phyloP scores from a whole-genome alignment of 2,888 invertebrate species.

The Barypeithes pellucidus region DNA sequence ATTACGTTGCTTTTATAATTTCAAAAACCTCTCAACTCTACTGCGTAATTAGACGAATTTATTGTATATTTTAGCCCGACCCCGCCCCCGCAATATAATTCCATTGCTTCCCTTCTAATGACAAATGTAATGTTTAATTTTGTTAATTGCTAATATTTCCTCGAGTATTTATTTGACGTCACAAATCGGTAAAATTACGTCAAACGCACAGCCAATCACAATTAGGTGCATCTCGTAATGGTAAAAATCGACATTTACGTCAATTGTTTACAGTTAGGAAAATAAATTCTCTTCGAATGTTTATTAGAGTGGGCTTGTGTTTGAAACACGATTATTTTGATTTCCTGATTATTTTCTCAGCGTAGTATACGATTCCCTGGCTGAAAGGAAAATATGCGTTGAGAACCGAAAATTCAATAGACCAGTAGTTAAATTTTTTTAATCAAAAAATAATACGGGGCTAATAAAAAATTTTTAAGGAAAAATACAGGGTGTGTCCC shows the following conservation, averaged over 20 bases:
- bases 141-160: neutral
- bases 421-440: neutral
- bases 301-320: conserved; percentile 16
- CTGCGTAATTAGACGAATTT: no score
- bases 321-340: conserved; percentile 14
- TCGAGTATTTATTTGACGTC: neutral
- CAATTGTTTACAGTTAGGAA: conserved; percentile 1
- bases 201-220: neutral
- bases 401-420: neutral
- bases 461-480: no score
- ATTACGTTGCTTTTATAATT: no score
- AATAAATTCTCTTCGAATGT: conserved; percentile 14
- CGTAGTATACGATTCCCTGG: conserved; percentile 18
- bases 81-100: no score
- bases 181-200: conserved; percentile 5
- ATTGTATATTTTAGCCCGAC: no score
- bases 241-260: conserved; percentile 14
- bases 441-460: neutral
- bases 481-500: no score
- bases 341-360: conserved; percentile 16
- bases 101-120: no score
- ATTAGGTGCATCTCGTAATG: conserved; percentile 11
- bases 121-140: neutral
- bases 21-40: no score
- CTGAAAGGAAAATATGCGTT: conserved; percentile 14